Conservation (phyloP, 2,888 invertebrate genomes). For the Baccha elongata region DNA sequence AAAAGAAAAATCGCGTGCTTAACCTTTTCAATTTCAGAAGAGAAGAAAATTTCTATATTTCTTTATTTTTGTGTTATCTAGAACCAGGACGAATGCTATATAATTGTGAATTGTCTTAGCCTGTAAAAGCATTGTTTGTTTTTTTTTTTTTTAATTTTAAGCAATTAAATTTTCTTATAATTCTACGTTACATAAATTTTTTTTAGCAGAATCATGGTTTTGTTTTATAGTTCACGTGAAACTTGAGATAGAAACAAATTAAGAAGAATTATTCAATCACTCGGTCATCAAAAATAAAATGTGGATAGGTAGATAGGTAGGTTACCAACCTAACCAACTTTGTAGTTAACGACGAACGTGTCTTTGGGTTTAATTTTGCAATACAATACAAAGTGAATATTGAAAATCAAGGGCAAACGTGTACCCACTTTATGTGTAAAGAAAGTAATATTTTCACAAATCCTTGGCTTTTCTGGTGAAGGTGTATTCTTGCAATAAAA, state of each 20-base stretch:
- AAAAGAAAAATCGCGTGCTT: constrained; percentile 61
- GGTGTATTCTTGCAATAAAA: too few species aligned
- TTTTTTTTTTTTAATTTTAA: neutral
- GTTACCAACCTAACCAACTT: neutral
- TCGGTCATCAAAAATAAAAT: neutral
- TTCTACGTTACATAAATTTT: constrained; percentile 17
- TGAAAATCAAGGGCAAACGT: constrained; percentile 11
- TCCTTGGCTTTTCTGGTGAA: too few species aligned
- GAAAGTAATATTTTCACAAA: too few species aligned
- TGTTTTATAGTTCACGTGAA: neutral
- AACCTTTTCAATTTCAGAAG: constrained; percentile 55
- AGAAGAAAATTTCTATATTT: constrained; percentile 38
- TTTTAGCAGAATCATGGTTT: neutral
- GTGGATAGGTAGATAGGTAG: too few species aligned
- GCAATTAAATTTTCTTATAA: neutral
- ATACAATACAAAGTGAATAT: constrained; percentile 29
- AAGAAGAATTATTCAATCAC: neutral
- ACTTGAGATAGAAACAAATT: neutral
- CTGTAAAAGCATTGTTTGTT: constrained; percentile 19
- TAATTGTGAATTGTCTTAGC: neutral
- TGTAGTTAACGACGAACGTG: constrained; percentile 8
- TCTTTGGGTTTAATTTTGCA: neutral
- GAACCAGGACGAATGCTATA: constrained; percentile 3
- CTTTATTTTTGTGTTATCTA: neutral
- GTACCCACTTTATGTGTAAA: constrained; percentile 17